Evolutionary conservation across 2,797 vertebrate genomes (phyloP).

Genomic region (Aulostomus chinensis): DNA sequence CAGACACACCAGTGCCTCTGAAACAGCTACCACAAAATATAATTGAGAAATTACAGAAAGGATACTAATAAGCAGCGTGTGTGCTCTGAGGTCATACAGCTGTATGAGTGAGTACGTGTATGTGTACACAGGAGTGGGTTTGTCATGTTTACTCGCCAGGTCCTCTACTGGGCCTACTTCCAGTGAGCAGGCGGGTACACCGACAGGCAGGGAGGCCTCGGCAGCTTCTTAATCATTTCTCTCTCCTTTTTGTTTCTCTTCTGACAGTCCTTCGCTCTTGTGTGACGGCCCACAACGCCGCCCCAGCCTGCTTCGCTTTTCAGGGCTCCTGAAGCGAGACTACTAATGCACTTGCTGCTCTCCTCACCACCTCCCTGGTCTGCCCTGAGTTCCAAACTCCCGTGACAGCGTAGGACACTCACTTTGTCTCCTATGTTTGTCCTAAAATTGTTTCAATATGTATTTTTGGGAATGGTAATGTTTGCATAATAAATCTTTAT

Average conservation of each 20-base stretch:
- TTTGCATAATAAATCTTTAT: slow-evolving; percentile 82
- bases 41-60: too few relatives aligned
- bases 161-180: slow-evolving; percentile 43
- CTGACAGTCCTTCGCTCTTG: slow-evolving; percentile 66
- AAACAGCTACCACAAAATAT: too few relatives aligned
- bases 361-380: slow-evolving; percentile 22
- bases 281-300: slow-evolving; percentile 47
- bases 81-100: slow-evolving; percentile 34
- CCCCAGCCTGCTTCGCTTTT: slow-evolving; percentile 65
- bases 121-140: slow-evolving; percentile 38
- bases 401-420: slow-evolving; percentile 67
- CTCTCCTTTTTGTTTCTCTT: slow-evolving; percentile 67
- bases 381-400: slow-evolving; percentile 61
- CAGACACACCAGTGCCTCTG: too few relatives aligned
- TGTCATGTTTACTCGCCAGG: slow-evolving; percentile 51
- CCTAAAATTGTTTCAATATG: slow-evolving; percentile 82
- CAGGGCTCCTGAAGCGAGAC: slow-evolving; percentile 75
- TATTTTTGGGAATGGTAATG: slow-evolving; percentile 81
- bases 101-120: slow-evolving; percentile 7
- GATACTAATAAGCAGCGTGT: slow-evolving; percentile 22
- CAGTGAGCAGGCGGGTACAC: slow-evolving; percentile 52
- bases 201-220: slow-evolving; percentile 46
- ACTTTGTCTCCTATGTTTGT: slow-evolving; percentile 79
- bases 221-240: slow-evolving; percentile 74
- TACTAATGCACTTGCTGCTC: slow-evolving; percentile 63